Conservation (phyloP, 2,797 vertebrate genomes). For the Thaleichthys pacificus region DNA sequence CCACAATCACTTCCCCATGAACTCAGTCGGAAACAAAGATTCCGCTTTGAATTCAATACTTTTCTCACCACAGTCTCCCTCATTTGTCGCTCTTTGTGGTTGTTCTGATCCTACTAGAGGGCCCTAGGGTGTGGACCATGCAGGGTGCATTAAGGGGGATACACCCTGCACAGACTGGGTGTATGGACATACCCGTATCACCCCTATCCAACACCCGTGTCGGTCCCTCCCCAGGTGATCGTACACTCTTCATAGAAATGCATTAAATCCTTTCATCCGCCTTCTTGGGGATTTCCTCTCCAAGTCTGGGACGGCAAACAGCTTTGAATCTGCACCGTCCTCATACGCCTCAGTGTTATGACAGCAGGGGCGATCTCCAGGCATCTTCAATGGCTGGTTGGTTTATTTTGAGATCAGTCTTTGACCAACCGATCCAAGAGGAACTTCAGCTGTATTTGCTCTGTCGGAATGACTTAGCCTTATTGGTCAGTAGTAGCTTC, state of each 20-base stretch:
- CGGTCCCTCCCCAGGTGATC: constrained; percentile 48
- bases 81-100: constrained; percentile 19
- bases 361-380: constrained; percentile 54
- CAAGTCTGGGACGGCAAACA: constrained; percentile 65
- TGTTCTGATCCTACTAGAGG: constrained; percentile 31
- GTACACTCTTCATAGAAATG: constrained; percentile 47
- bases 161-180: constrained; percentile 21
- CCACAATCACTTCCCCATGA: no score
- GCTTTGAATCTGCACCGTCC: constrained; percentile 60
- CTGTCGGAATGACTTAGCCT: neutral
- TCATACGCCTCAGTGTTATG: constrained; percentile 59
- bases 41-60: neutral
- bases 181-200: constrained; percentile 64
- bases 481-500: constrained; percentile 21
- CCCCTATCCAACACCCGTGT: constrained; percentile 67
- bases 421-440: neutral
- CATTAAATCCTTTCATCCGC: constrained; percentile 73
- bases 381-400: constrained; percentile 22
- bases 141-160: constrained; percentile 28
- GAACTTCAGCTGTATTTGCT: neutral
- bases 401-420: neutral
- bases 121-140: constrained; percentile 39
- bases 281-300: constrained; percentile 56
- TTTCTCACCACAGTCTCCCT: constrained; percentile 2
- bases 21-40: no score